Evolutionary conservation across 2,888 invertebrate species (phyloP), one percentile per base, ranked within the genome.

Genomic region (Chamaedrilus cognettii): DNA sequence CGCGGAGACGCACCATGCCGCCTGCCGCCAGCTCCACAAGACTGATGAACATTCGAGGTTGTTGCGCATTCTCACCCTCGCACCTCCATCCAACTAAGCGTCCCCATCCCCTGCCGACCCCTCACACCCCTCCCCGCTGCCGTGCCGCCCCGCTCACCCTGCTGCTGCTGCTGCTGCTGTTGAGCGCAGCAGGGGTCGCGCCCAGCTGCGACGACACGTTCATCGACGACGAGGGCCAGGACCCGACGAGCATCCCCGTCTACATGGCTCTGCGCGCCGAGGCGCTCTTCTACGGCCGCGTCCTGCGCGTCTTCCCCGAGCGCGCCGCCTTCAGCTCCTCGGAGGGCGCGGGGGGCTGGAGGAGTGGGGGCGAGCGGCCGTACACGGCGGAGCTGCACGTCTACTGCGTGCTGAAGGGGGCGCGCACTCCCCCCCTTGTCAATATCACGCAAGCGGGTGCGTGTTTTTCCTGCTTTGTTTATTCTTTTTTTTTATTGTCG

Each of bases 311-410:
- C 7, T 60, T 35, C 60, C 35, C 33, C 35, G 60, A 60, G 23
- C 35, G 2, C 7, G 35, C 30, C 31, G 34, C 30, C 60, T n/a
- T 26, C n/a, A n/a, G n/a, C n/a, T n/a, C n/a, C n/a, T n/a, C n/a
- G n/a, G n/a, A n/a, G n/a, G n/a, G n/a, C n/a, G n/a, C n/a, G n/a
- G n/a, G n/a, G n/a, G n/a, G n/a, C n/a, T n/a, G n/a, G n/a, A 19
- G 28, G 19, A 42, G 60, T 11, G 19, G 31, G 31, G 55, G 55
- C 55, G 19, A 4, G 2, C n/a, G 33, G 3, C 35, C 42, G 23
- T 60, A 60, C 60, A 60, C 60, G 26, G 60, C 60, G 0, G 35
- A 35, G 60, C 1, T 60, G 60, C 35, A 60, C 34, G 60, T 60
- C 35, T 60, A 33, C 42, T 60, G 60, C 30, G 30, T 35, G 26